These are phyloP conservation scores for Xanthia togata DNA, from an alignment of 2,888 invertebrate species.

Conservation along the genomic window DNA sequence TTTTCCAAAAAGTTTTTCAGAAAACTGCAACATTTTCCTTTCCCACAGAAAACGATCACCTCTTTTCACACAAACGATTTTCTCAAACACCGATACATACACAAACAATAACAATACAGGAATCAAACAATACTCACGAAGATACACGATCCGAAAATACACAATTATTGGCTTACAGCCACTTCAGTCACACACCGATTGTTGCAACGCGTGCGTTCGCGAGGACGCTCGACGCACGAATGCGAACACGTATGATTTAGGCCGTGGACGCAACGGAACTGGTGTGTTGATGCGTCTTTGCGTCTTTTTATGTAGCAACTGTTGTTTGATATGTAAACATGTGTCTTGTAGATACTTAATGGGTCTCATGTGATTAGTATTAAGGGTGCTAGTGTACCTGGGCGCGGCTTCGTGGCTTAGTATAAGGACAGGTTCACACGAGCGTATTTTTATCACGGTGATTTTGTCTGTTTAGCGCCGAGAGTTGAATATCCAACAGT, in stretches of 20 bases:
- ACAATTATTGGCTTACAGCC: slow-evolving; percentile 59
- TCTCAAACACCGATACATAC: slow-evolving; percentile 2
- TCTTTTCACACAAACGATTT: not conserved
- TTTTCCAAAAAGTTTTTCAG: not conserved
- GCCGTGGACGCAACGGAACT: slow-evolving; percentile 36
- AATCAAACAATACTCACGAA: slow-evolving; percentile 53
- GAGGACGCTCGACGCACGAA: slow-evolving; percentile 12
- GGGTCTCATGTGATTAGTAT: slow-evolving; percentile 51
- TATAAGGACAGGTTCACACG: not conserved
- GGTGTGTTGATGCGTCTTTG: not conserved
- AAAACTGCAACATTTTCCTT: not conserved
- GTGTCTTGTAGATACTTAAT: slow-evolving; percentile 30
- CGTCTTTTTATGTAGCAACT: slow-evolving; percentile 52
- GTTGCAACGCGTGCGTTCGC: slow-evolving; percentile 39
- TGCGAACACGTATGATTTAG: slow-evolving; percentile 28
- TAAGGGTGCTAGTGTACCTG: slow-evolving; percentile 24
- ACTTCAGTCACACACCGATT: slow-evolving; percentile 39
- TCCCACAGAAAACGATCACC: not conserved
- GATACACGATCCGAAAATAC: slow-evolving; percentile 58
- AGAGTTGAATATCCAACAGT: too few relatives aligned
- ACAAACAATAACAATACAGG: slow-evolving; percentile 52
- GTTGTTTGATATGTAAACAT: slow-evolving; percentile 62
- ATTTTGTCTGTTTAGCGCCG: too few relatives aligned
- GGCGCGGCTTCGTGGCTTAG: not conserved
- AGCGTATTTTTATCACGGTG: too few relatives aligned